These are phyloP conservation scores for Eupeodes latifasciatus DNA, from an alignment of 2,888 invertebrate genomes.

Conservation along the genomic window DNA sequence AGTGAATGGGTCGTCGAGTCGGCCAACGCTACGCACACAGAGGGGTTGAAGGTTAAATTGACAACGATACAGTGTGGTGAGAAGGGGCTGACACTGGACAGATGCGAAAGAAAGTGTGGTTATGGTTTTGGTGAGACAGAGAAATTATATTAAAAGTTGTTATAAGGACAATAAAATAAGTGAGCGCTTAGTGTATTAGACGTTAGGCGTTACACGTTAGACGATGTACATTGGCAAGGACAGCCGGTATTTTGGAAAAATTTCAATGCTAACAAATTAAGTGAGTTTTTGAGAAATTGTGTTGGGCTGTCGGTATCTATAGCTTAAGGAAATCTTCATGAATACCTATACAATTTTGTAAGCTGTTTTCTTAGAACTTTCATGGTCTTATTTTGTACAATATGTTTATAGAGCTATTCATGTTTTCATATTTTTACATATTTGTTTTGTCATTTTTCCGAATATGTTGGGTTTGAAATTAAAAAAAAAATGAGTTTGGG, in stretches of 20 bases:
- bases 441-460: too few species aligned
- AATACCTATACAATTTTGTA: too few species aligned
- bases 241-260: slow-evolving; percentile 18
- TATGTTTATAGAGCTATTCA: too few species aligned
- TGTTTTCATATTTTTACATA: too few species aligned
- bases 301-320: background rate
- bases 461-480: too few species aligned
- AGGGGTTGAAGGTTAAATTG: slow-evolving; percentile 41
- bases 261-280: slow-evolving; percentile 52
- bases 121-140: background rate
- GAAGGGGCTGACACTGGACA: background rate
- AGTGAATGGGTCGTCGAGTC: background rate
- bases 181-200: slow-evolving; percentile 30
- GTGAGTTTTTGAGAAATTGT: slow-evolving; percentile 40
- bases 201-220: background rate
- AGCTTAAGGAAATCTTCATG: background rate
- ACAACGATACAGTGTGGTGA: background rate
- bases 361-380: too few species aligned
- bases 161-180: slow-evolving; percentile 61
- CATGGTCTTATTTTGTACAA: too few species aligned
- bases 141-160: slow-evolving; percentile 29
- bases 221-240: background rate
- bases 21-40: background rate
- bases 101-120: background rate
- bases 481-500: too few species aligned